Conservation (phyloP, 2,797 vertebrate genomes). For the Enteromius paludinosus region DNA sequence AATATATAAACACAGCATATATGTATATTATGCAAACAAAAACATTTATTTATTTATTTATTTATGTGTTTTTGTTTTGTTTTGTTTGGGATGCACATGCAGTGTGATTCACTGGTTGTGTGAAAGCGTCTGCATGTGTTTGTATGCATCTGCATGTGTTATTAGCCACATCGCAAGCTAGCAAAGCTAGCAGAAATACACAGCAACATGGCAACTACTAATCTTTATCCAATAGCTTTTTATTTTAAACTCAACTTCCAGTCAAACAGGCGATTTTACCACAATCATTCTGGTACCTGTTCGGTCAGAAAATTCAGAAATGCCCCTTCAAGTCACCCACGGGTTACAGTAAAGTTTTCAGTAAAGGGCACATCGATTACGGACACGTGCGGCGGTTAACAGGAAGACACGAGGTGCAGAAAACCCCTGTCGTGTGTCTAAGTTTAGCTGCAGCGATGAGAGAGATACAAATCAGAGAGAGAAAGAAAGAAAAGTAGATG, state of each 20-base stretch:
- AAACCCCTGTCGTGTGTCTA: slow-evolving; percentile 44
- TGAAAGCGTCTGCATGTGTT: not conserved
- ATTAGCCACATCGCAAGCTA: not conserved
- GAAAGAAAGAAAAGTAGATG: slow-evolving; percentile 8
- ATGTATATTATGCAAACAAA: no score
- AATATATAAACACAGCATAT: no score
- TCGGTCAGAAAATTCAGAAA: slow-evolving; percentile 17
- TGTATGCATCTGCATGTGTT: not conserved
- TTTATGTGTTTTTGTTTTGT: no score
- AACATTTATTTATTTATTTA: no score
- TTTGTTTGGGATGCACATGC: not conserved
- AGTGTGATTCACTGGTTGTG: not conserved
- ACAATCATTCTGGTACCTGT: slow-evolving; percentile 2
- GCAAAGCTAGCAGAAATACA: not conserved
- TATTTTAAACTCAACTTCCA: slow-evolving; percentile 29
- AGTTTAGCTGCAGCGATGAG: slow-evolving; percentile 43
- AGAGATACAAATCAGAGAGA: slow-evolving; percentile 35
- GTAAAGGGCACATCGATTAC: slow-evolving; percentile 32
- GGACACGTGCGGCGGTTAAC: slow-evolving; percentile 56
- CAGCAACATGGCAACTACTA: not conserved
- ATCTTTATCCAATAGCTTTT: not conserved
- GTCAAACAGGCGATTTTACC: slow-evolving; percentile 8
- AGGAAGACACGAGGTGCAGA: slow-evolving; percentile 43
- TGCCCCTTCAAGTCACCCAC: slow-evolving; percentile 27
- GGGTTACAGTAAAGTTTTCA: slow-evolving; percentile 55